Base-by-base conservation (phyloP, 2,113 vertebrate species). In the Oxygymnocypris stewartii region DNA sequence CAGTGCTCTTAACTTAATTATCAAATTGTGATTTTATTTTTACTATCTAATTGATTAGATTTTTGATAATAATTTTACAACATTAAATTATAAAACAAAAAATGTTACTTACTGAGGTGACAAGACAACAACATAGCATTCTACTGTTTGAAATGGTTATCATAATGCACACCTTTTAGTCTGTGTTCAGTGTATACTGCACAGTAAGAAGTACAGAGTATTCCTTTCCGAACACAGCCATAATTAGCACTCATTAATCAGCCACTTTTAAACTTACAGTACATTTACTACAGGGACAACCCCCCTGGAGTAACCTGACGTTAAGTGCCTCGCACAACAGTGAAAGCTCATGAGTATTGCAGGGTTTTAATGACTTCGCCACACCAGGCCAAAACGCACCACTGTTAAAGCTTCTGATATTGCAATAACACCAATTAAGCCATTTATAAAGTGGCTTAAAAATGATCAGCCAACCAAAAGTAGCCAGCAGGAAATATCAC, bases 351-450 rank as follows among this genome's bases (percentile, higher is more conserved):
- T 18, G 76, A 28, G 76, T 51, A 8, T 20, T 35, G 76, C 28
- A 31, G 75, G 47, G 76, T 54, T 78, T 78, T 54, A 78, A 78
- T 31, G 28, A 78, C 76, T 78, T 35, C 28, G 18, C 76, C 76
- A 54, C 76, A 78, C 28, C 47, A 54, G 47, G 25, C 75, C 13
- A 20, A 78, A 78, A 54, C 49, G 25, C 11, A 28, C 8, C 16
- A 18, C 42, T 49, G 51, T 82, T 10, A 67, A 67, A 67, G 37
- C 31, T 77, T 76, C 61, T 69, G 57, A 84, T 44, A 67, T 57
- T 59, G 61, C 69, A 85, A 87, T 82, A 83, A 87, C 82, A 89
- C 61, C 59, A 87, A 82, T 85, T 74, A 85, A 87, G 78, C 54
- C 79, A 79, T 83, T 89, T 79, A 80, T 87, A 83, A 87, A 89